Evolutionary conservation across 2,888 invertebrate genomes (phyloP), one percentile per base, ranked within the genome.

Genomic region (Tetheella fluctuosa): DNA sequence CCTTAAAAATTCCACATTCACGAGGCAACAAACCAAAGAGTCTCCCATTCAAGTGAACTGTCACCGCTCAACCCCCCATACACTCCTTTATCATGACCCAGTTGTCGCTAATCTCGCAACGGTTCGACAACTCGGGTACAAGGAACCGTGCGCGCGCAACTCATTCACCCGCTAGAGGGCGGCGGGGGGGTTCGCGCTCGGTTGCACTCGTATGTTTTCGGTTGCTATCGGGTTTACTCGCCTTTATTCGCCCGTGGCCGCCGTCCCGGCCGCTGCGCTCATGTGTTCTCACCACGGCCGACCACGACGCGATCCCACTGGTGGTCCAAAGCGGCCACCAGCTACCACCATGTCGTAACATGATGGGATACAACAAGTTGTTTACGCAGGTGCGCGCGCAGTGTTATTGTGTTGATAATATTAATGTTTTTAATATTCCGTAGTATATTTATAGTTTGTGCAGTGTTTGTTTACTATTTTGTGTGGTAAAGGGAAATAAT

Each of bases 291-390:
- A 90, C 87, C 86, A 92, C 93, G 93, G 91, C 91, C 72, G 93
- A 92, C 81, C 91, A 86, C 74, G 93, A 93, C 88, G 92, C 81
- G 73, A 91, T 91, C 75, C 93, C 93, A 59, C 87, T 92, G 89
- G 91, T 92, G 93, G 92, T 88, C 89, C 91, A 89, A 71, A 83
- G 88, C 70, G 89, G 89, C 89, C 89, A 89, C 89, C 90, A 89
- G 75, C 86, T 85, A 68, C 88, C 84, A 75, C 91, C 93, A 94
- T 95, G 95, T 93, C 95, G 91, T 39, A 39, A n/a, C 91, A 96
- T 96, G 95, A 96, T 96, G 94, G 95, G 95, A 80, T 96, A 96
- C 94, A 96, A 96, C 94, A 96, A 96, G 94, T 94, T 96, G 85
- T 96, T 96, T 83, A 96, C 96, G 65, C 96, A 96, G 96, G 96